Conservation (phyloP, 2,888 invertebrate species). For the Dryobota labecula region DNA sequence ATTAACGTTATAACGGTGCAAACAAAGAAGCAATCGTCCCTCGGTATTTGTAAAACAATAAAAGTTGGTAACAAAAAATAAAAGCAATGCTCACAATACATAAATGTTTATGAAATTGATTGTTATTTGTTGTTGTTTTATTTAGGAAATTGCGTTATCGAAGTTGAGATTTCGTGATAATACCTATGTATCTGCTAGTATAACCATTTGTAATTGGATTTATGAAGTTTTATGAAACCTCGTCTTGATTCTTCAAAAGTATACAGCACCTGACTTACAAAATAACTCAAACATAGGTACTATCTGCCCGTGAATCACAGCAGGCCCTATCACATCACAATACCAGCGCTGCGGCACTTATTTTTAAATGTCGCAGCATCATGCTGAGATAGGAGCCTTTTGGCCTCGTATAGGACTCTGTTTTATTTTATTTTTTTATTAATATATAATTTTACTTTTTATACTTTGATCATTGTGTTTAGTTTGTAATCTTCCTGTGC, state of each 20-base stretch:
- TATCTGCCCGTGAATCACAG: too few relatives aligned
- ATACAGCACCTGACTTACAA: neutral
- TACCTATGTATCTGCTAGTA: neutral
- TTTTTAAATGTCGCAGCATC: too few relatives aligned
- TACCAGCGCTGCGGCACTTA: too few relatives aligned
- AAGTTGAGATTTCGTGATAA: neutral
- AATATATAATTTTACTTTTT: too few relatives aligned
- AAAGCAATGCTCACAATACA: conserved; percentile 13
- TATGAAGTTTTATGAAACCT: neutral
- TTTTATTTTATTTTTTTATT: too few relatives aligned
- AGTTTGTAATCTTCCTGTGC: too few relatives aligned
- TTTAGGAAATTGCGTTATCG: neutral
- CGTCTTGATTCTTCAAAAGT: neutral
- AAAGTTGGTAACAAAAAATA: conserved; percentile 53
- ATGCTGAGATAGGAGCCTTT: too few relatives aligned
- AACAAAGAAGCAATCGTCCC: conserved; percentile 59
- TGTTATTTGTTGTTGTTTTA: conserved; percentile 29
- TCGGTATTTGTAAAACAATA: conserved; percentile 53
- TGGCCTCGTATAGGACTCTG: too few relatives aligned
- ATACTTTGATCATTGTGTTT: too few relatives aligned
- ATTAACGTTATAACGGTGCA: conserved; percentile 64
- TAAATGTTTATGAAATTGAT: conserved; percentile 34
- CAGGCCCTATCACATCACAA: too few relatives aligned
- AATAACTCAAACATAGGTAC: neutral
- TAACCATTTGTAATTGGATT: neutral